These are phyloP conservation scores for Aphelinus certus DNA, from an alignment of 1,140 invertebrate genomes.

Conservation along the genomic window DNA sequence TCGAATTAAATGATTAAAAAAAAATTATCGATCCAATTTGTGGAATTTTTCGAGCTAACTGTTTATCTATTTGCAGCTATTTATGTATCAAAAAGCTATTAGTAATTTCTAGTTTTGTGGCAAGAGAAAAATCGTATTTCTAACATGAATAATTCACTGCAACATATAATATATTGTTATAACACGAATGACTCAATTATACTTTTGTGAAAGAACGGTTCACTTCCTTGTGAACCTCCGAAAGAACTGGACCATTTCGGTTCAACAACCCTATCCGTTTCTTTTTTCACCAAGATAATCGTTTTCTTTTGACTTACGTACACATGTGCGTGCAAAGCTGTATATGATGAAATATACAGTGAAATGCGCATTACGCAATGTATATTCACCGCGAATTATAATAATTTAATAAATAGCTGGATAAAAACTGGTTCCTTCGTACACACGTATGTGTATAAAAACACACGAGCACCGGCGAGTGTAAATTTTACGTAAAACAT, in stretches of 20 bases:
- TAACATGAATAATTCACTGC: too few relatives aligned
- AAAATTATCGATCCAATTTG: too few relatives aligned
- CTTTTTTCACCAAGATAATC: constrained; percentile 3
- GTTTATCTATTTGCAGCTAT: too few relatives aligned
- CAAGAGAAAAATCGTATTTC: too few relatives aligned
- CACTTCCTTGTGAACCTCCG: not conserved
- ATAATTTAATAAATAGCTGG: constrained; percentile 32
- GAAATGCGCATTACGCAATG: constrained; percentile 1
- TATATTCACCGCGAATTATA: constrained; percentile 19
- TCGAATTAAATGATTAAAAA: too few relatives aligned
- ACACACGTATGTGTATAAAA: too few relatives aligned
- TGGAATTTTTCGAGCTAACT: too few relatives aligned
- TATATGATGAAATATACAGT: constrained; percentile 11
- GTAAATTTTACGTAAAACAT: constrained; percentile 23
- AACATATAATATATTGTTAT: not conserved
- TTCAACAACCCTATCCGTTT: too few relatives aligned
- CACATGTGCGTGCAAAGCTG: not conserved
- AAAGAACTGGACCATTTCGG: too few relatives aligned
- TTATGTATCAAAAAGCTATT: too few relatives aligned
- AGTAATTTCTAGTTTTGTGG: too few relatives aligned
- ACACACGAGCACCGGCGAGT: not conserved
- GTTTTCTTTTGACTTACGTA: not conserved
- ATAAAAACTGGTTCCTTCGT: constrained; percentile 18
- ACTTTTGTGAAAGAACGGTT: not conserved
- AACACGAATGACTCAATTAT: constrained; percentile 7